Evolutionary conservation across 2,797 vertebrate species (phyloP).

Genomic region (Odontamblyopus rebecca): DNA sequence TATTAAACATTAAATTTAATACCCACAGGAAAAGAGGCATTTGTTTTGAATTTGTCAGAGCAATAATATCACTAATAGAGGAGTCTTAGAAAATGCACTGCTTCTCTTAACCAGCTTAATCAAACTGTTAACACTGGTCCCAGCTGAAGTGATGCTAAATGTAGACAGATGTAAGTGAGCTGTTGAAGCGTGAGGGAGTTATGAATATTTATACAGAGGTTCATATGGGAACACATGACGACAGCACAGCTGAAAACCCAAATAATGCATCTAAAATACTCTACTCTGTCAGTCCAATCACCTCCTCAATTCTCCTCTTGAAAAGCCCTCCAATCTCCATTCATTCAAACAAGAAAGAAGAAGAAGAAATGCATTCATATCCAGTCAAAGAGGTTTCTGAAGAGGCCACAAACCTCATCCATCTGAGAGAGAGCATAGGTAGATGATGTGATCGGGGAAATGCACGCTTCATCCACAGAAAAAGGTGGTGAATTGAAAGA

Average conservation of each 20-base stretch:
- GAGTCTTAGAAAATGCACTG: neutral
- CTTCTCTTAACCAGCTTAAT: conserved; percentile 29
- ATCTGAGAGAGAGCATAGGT: conserved; percentile 37
- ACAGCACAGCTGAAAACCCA: conserved; percentile 46
- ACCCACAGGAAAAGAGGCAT: neutral
- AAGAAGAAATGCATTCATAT: conserved; percentile 38
- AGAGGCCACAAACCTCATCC: conserved; percentile 43
- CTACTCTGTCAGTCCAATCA: conserved; percentile 54
- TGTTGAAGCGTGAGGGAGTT: conserved; percentile 60
- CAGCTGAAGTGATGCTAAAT: conserved; percentile 37
- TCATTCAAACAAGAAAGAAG: conserved; percentile 16
- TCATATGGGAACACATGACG: conserved; percentile 57
- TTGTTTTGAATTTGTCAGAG: neutral
- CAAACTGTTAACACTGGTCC: conserved; percentile 26
- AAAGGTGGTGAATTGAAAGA: conserved; percentile 61
- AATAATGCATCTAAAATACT: conserved; percentile 47
- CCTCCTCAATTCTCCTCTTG: conserved; percentile 28
- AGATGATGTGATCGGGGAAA: conserved; percentile 55
- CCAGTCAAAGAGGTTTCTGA: conserved; percentile 39
- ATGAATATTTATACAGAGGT: conserved; percentile 73
- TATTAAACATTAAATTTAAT: neutral
- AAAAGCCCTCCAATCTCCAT: conserved; percentile 35
- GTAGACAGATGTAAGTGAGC: conserved; percentile 67
- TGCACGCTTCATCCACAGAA: conserved; percentile 64
- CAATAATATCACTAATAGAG: neutral